phyloP scores from a whole-genome alignment of 2,888 invertebrate genomes.

The Tiphia femorata region DNA sequence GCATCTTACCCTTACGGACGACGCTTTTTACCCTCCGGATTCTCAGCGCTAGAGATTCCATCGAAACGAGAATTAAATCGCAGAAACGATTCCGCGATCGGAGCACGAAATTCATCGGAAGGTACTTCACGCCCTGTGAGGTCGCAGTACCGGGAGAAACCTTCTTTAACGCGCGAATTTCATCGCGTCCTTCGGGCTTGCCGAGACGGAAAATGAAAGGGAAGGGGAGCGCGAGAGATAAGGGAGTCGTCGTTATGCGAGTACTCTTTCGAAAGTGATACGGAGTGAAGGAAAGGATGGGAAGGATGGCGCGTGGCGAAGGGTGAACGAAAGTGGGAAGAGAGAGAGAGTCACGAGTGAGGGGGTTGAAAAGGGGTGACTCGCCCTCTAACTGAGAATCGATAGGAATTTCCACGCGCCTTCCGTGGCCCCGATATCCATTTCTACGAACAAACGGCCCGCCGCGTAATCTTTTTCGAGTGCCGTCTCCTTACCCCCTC shows the following conservation, averaged over 20 bases:
- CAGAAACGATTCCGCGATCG: slow-evolving; percentile 4
- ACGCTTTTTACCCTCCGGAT: too few relatives aligned
- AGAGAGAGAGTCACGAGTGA: slow-evolving; percentile 13
- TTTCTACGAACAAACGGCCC: slow-evolving; percentile 40
- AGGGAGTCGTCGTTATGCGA: slow-evolving; percentile 31
- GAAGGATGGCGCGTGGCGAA: neutral
- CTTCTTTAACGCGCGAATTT: neutral
- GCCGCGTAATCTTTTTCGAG: slow-evolving; percentile 42
- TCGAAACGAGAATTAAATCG: slow-evolving; percentile 1
- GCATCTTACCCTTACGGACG: too few relatives aligned
- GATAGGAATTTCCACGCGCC: slow-evolving; percentile 42
- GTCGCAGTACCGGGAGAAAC: slow-evolving; percentile 1
- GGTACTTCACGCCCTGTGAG: slow-evolving; percentile 11
- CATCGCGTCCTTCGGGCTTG: slow-evolving; percentile 10
- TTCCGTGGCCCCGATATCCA: slow-evolving; percentile 25
- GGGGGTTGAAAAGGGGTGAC: slow-evolving; percentile 28
- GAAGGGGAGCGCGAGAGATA: slow-evolving; percentile 18
- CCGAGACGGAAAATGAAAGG: slow-evolving; percentile 1
- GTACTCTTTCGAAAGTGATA: slow-evolving; percentile 26
- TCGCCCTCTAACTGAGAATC: slow-evolving; percentile 44
- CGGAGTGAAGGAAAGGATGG: neutral
- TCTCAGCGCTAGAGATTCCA: too few relatives aligned
- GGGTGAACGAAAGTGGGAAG: neutral
- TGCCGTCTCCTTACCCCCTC: slow-evolving; percentile 23
- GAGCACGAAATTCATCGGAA: slow-evolving; percentile 16